These are phyloP conservation scores for Enteromius mattozi DNA, from an alignment of 2,797 vertebrate species.

Conservation along the genomic window DNA sequence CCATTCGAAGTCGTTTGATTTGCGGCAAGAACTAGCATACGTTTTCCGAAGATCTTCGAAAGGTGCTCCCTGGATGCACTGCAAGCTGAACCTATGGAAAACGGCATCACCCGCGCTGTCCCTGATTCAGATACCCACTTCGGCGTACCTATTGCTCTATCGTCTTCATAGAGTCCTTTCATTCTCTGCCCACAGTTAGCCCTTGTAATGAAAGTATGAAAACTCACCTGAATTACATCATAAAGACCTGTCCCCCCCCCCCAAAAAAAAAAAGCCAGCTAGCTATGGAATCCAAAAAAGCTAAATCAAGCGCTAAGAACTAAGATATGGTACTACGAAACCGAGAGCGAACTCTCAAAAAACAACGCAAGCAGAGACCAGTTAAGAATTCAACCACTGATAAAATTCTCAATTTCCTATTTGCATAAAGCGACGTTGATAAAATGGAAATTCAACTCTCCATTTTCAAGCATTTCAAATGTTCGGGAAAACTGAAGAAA, in stretches of 20 bases:
- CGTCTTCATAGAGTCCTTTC: constrained; percentile 64
- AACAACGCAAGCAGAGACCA: constrained; percentile 70
- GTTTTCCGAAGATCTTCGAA: constrained; percentile 12
- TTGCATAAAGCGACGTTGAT: constrained; percentile 78
- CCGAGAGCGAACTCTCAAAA: constrained; percentile 67
- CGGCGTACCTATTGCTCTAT: constrained; percentile 71
- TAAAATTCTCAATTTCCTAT: constrained; percentile 71
- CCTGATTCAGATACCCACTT: constrained; percentile 56
- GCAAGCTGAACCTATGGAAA: constrained; percentile 62
- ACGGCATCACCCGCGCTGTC: constrained; percentile 39
- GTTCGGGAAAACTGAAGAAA: constrained; percentile 14
- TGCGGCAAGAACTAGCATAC: background rate
- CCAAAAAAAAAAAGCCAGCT: constrained; percentile 49
- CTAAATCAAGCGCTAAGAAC: constrained; percentile 68
- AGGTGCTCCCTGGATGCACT: constrained; percentile 54
- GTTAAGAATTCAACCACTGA: constrained; percentile 73
- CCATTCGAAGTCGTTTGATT: background rate
- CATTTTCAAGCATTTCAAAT: constrained; percentile 69
- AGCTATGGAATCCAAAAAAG: constrained; percentile 70
- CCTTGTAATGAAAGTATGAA: constrained; percentile 82
- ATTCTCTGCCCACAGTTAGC: constrained; percentile 76
- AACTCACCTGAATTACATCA: constrained; percentile 82
- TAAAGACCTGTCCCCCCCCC: constrained; percentile 61
- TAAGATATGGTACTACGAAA: constrained; percentile 72
- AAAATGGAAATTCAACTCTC: constrained; percentile 68